These are phyloP conservation scores for Scomber colias DNA, from an alignment of 2,113 vertebrate species.

Conservation along the genomic window DNA sequence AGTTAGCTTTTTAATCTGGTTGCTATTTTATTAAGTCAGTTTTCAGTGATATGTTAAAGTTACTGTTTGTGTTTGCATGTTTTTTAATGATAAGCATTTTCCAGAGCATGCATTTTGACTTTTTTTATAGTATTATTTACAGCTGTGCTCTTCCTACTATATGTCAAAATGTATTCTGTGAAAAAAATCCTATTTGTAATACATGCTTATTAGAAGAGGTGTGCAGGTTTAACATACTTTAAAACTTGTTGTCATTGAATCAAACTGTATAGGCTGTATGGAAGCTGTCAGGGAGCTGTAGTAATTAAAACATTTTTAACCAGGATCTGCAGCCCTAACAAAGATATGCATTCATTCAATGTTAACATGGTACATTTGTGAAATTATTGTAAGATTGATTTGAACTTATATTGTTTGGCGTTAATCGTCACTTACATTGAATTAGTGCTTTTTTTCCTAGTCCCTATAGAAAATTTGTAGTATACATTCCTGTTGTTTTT, in stretches of 20 bases:
- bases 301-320: neutral
- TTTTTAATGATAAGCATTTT: neutral
- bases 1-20: neutral
- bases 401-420: conserved; percentile 23
- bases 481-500: conserved; percentile 86
- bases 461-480: conserved; percentile 79
- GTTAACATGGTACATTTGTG: conserved; percentile 12
- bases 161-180: neutral
- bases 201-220: neutral
- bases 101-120: neutral
- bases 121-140: neutral
- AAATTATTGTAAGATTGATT: conserved; percentile 25
- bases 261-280: neutral
- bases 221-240: neutral
- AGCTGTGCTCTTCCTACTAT: neutral
- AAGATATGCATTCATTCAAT: neutral
- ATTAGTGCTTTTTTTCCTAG: conserved; percentile 54
- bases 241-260: neutral
- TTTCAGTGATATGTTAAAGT: neutral
- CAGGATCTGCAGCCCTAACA: neutral
- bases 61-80: too few species aligned
- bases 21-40: neutral
- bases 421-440: conserved; percentile 36
- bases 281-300: neutral
- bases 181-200: neutral